Conservation (phyloP, 2,113 vertebrate species). For the Cranoglanis bouderius region DNA sequence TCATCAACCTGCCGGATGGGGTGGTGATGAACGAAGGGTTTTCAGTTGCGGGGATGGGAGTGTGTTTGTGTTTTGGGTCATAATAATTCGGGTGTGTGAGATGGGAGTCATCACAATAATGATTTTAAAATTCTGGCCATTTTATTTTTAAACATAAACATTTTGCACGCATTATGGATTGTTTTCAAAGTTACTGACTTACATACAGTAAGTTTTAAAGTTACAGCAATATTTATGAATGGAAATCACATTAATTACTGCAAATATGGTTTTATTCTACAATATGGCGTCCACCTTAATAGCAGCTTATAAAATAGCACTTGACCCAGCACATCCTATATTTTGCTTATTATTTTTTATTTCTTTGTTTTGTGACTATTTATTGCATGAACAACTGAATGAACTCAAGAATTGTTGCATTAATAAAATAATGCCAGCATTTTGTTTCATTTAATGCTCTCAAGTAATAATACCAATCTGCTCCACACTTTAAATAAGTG, state of each 20-base stretch:
- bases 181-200: background rate
- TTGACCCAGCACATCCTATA: background rate
- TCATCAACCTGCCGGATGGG: slow-evolving; percentile 52
- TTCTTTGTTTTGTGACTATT: background rate
- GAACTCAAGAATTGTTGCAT: background rate
- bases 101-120: background rate
- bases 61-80: background rate
- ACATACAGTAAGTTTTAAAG: background rate
- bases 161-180: background rate
- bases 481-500: background rate
- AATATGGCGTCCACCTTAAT: background rate
- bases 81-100: background rate
- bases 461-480: background rate
- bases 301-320: background rate
- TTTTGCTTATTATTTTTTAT: background rate
- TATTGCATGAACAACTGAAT: background rate
- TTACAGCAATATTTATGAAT: background rate
- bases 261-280: background rate
- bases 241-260: background rate
- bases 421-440: background rate
- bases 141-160: background rate
- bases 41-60: background rate
- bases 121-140: background rate
- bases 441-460: background rate
- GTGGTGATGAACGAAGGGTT: slow-evolving; percentile 23